Evolutionary conservation across 2,113 vertebrate genomes (phyloP), one percentile per base, ranked within the genome.

Genomic region (Eulemur rufifrons): DNA sequence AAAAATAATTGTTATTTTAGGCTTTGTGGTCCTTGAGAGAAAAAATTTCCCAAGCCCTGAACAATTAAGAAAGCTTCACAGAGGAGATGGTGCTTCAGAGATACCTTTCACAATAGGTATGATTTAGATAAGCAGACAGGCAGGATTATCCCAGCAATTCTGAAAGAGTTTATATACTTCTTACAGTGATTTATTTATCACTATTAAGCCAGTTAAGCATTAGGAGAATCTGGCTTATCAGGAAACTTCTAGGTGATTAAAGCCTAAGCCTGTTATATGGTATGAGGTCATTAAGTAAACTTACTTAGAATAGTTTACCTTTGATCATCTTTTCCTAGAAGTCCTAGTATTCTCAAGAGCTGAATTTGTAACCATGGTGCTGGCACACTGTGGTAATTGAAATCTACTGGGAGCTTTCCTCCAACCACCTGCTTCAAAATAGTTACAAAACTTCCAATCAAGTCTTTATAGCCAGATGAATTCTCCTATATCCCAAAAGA

Each of bases 301-400:
- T 84, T 92, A 95, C 37, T 81, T 64, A 95, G 11, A 85, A 97
- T 63, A 68, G 76, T 59, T 98, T 99, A 99, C 99, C 99, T 99
- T 92, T 98, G 99, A 97, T 99, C 99, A 74, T 99, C 99, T 98
- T 99, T 99, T 89, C 99, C 99, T 74, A 99, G 98, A 59, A 99
- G 97, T 47, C 99, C 98, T 42, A 99, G 96, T 96, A 99, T 99
- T 97, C 99, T 99, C 85, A 99, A 98, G 92, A 99, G 99, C 97
- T 99, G 99, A 83, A 99, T 99, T 96, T 99, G 99, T 93, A 99
- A 97, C 99, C 99, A 99, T 0, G 99, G 99, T 54, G 99, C 99
- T 54, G 99, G 99, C 25, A 99, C 99, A 5, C 98, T 99, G 98
- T 99, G 99, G 97, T 99, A 99, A 97, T 99, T 99, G 98, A 99